Evolutionary conservation across 2,797 vertebrate species (phyloP).

Genomic region (Molossus molossus): DNA sequence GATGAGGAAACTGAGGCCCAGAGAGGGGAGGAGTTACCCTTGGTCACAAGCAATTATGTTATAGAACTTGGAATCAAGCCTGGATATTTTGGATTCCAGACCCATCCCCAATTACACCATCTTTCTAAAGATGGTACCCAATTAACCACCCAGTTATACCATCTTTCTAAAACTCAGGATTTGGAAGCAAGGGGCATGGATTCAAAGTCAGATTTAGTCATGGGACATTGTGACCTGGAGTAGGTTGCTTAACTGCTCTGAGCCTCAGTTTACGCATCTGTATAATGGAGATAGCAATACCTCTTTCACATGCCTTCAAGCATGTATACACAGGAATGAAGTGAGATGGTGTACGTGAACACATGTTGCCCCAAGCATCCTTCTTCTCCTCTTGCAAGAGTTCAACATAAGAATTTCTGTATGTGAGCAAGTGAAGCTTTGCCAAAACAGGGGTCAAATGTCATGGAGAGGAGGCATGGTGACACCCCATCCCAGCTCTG

Average conservation of each 20-base stretch:
- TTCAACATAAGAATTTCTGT: not conserved
- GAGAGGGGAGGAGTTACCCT: not conserved
- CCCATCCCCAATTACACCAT: not conserved
- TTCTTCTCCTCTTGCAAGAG: not conserved
- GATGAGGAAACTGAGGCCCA: not conserved
- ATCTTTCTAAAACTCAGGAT: not conserved
- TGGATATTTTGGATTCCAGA: not conserved
- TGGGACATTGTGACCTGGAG: not conserved
- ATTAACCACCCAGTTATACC: not conserved
- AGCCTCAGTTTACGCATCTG: not conserved
- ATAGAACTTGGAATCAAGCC: not conserved
- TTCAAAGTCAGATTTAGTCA: not conserved
- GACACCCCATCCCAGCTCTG: not conserved
- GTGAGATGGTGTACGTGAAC: not conserved
- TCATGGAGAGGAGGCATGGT: not conserved
- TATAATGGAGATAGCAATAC: not conserved
- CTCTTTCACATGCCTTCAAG: not conserved
- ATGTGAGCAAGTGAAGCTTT: not conserved
- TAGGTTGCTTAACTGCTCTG: not conserved
- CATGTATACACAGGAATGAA: not conserved
- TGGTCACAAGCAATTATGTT: not conserved
- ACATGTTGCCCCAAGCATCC: not conserved
- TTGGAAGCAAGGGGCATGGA: not conserved
- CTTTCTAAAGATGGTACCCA: not conserved
- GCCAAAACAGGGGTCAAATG: not conserved